These are phyloP conservation scores for Lucinisca nassula DNA, from an alignment of 2,888 invertebrate species.

Conservation along the genomic window DNA sequence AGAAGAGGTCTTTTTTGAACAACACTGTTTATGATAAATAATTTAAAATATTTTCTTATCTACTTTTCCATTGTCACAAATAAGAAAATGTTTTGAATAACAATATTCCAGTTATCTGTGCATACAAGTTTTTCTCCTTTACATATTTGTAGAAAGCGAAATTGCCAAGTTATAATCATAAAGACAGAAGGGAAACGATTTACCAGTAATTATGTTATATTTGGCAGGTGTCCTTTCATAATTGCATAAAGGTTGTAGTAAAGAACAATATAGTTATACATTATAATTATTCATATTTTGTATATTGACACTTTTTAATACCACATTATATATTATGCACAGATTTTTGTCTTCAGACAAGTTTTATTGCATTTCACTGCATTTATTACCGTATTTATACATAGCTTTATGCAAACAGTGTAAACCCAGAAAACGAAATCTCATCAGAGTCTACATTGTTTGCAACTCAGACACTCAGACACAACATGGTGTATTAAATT, in stretches of 20 bases:
- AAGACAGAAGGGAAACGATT: not conserved
- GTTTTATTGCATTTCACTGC: too few species aligned
- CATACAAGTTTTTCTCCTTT: not conserved
- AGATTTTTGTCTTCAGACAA: too few species aligned
- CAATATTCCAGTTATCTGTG: not conserved
- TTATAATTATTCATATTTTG: not conserved
- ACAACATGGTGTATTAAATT: too few species aligned
- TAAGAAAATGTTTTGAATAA: not conserved
- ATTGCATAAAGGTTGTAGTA: not conserved
- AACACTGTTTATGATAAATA: not conserved
- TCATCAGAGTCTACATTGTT: too few species aligned
- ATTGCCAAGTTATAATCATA: not conserved
- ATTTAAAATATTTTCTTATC: not conserved
- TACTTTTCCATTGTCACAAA: not conserved
- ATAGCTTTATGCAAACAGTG: too few species aligned
- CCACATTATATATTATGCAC: too few species aligned
- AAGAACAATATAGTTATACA: not conserved
- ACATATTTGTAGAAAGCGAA: not conserved
- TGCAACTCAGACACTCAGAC: too few species aligned
- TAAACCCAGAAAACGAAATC: too few species aligned
- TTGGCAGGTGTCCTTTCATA: not conserved
- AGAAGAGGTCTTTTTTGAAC: not conserved
- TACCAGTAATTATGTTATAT: not conserved
- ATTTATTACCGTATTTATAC: too few species aligned
- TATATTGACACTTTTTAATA: not conserved